Base-by-base conservation (phyloP, 2,888 invertebrate species). In the Elysia crispata region DNA sequence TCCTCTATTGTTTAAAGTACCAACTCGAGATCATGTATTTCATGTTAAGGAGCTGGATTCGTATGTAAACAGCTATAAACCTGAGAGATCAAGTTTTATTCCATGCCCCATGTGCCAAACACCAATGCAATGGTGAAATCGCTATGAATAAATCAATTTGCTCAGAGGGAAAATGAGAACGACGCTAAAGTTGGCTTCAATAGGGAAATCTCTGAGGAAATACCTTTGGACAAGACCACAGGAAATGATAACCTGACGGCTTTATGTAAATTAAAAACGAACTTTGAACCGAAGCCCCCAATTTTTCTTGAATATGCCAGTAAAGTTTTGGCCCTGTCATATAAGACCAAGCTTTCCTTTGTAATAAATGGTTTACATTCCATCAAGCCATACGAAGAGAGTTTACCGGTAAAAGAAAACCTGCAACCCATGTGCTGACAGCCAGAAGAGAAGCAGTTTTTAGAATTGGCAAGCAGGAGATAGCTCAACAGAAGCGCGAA, bases 21-120 rank as follows among this genome's bases (percentile, higher is more conserved):
- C 81, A 13, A 5, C 30, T n/a, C 78, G 81, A 50, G 62, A 64
- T 13, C 78, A 81, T 28, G 67, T 81, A 11, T 81, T n/a, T 78
- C 41, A 75, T 70, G 15, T 13, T 76, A 1, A 49, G 18, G 75
- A 76, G 20, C 66, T 81, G 0, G 81, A 79, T 57, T 50, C 15
- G 18, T 73, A 79, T 31, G 64, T 81, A 13, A 41, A 78, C n/a
- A 64, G 70, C 25, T 62, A 72, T 76, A 76, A 80, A 0, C 50
- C 66, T 20, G 15, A 23, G 15, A 23, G 49, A 15, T 72, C 76
- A 31, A 50, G 57, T 73, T 80, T 60, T 31, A 72, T 80, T 76
- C 70, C 54, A 1, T 80, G 80, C 20, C 80, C 80, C 13, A 15
- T 18, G 20, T 80, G 80, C 30, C 15, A 49, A 31, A 15, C 20